Base-by-base conservation (phyloP, 2,113 vertebrate genomes). In the Planiliza haematocheilus region DNA sequence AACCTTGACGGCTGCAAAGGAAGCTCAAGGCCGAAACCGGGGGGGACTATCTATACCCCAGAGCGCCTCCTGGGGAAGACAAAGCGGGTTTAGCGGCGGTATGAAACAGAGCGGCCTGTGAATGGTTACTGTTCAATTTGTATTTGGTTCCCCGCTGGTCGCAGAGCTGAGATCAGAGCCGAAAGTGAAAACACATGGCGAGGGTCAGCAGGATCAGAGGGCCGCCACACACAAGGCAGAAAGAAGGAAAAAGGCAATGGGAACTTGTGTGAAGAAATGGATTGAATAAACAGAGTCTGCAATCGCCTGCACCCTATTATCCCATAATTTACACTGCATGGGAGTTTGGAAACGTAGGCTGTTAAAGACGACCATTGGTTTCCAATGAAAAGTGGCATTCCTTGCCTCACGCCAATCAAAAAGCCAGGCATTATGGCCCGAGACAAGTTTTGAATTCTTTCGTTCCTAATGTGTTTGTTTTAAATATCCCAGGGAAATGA, bases 111-210 rank as follows among this genome's bases (percentile, higher is more conserved):
- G 88, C 77, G 94, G 96, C 94, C 97, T 98, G 96, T 96, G 95
- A 98, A 99, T 96, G 95, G 96, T 98, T 99, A 98, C 96, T 96
- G 98, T 99, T 99, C 97, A 99, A 99, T 99, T 98, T 99, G 97
- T 97, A 97, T 97, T 96, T 96, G 95, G 96, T 97, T 98, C 96
- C 97, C 97, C 93, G 95, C 97, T 98, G 97, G 97, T 97, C 95
- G 96, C 95, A 93, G 96, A 95, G 97, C 95, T 95, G 95, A 98
- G 97, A 99, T 99, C 97, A 99, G 96, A 99, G 96, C 94, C 92
- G 94, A 98, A 98, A 99, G 97, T 99, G 97, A 98, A 99, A 99
- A 97, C 97, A 99, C 96, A 99, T 99, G 97, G 95, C 91, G 91
- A 93, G 95, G 97, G 97, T 99, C 97, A 98, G 95, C 89, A 87